Evolutionary conservation across 2,113 vertebrate genomes (phyloP).

Genomic region (Ochotona curzoniae): DNA sequence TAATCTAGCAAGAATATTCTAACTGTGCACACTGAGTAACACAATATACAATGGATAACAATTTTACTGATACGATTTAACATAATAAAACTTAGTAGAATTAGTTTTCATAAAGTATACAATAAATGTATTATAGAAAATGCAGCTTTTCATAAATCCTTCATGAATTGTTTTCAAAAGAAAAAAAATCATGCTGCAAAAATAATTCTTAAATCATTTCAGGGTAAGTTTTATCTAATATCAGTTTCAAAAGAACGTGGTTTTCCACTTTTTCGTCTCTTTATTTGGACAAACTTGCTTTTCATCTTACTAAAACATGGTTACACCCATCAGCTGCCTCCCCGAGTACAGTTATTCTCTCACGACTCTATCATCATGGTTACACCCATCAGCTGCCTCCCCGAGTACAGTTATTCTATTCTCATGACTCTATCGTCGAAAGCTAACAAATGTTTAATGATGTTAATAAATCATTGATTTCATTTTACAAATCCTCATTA

Average conservation of each 20-base stretch:
- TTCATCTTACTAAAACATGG: slow-evolving; percentile 21
- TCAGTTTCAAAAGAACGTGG: background rate
- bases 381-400: no score
- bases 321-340: slow-evolving; percentile 12
- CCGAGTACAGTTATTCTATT: background rate
- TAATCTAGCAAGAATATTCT: slow-evolving; percentile 56
- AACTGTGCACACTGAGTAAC: slow-evolving; percentile 28
- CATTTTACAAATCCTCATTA: slow-evolving; percentile 51
- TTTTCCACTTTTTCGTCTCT: slow-evolving; percentile 4
- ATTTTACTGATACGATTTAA: slow-evolving; percentile 49
- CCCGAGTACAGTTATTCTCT: no score
- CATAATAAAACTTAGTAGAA: background rate
- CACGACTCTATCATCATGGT: no score
- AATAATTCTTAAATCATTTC: slow-evolving; percentile 31
- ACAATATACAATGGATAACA: slow-evolving; percentile 28
- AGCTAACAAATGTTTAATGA: slow-evolving; percentile 31
- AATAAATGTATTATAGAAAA: background rate
- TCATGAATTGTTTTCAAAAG: background rate
- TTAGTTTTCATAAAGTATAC: slow-evolving; percentile 24
- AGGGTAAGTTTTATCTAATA: background rate
- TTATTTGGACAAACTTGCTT: background rate
- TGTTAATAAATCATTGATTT: slow-evolving; percentile 1
- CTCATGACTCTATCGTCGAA: slow-evolving; percentile 6
- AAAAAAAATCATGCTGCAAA: slow-evolving; percentile 2
- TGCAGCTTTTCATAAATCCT: slow-evolving; percentile 12